Percentiles rank a stretch among this genome's conserved stretches.
phyloP scores from a whole-genome alignment of 2,888 invertebrate genomes.

The Allolobophora icterica region DNA sequence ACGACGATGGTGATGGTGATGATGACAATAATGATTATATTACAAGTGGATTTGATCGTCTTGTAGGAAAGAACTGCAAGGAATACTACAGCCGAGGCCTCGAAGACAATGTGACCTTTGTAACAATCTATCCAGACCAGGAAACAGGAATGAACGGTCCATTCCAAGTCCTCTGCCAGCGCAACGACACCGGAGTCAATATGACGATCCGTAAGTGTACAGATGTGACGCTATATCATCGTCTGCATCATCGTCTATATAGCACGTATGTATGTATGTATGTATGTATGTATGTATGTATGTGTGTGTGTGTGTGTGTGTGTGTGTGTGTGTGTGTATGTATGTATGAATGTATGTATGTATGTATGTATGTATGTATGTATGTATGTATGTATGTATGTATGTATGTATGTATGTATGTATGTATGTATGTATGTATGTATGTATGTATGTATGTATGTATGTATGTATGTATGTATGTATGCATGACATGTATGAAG shows the following conservation, averaged over 20 bases:
- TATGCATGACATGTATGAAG: too few species aligned
- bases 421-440: too few species aligned
- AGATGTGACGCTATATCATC: neutral
- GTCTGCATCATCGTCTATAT: too few species aligned
- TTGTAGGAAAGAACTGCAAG: slow-evolving; percentile 24
- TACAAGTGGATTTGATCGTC: neutral
- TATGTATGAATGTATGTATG: neutral
- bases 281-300: too few species aligned
- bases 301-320: neutral
- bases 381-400: neutral
- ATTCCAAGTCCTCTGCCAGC: slow-evolving; percentile 19
- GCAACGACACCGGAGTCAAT: neutral
- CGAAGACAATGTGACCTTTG: slow-evolving; percentile 25
- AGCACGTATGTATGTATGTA: too few species aligned
- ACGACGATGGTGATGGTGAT: too few species aligned
- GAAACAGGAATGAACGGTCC: neutral
- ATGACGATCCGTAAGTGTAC: slow-evolving; percentile 28
- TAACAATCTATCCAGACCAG: neutral
- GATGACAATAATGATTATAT: neutral
- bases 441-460: too few species aligned
- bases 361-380: neutral
- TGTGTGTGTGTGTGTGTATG: neutral
- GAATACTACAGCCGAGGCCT: slow-evolving; percentile 35
- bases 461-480: too few species aligned
- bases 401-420: neutral